Conservation (phyloP, 2,888 invertebrate genomes). For the Neelides folsomi region DNA sequence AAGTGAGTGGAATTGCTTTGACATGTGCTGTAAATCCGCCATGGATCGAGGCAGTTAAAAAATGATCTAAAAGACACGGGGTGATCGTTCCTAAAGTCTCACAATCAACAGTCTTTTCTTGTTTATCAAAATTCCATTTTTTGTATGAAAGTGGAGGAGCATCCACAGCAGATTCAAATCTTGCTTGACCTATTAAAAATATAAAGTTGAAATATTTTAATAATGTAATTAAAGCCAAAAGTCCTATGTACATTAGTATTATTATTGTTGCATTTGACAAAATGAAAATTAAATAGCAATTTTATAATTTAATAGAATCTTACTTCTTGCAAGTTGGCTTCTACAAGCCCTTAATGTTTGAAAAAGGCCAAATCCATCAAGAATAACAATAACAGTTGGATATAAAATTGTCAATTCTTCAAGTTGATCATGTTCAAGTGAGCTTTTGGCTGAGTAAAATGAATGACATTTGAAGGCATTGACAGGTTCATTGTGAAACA, state of each 20-base stretch:
- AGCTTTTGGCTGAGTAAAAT: slow-evolving; percentile 42
- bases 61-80: slow-evolving; percentile 71
- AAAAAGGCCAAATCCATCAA: slow-evolving; percentile 64
- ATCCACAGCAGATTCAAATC: slow-evolving; percentile 44
- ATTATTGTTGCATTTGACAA: not conserved
- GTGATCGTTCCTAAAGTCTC: slow-evolving; percentile 58
- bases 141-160: slow-evolving; percentile 57
- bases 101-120: slow-evolving; percentile 60
- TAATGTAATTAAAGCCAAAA: too few species aligned
- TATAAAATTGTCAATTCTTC: slow-evolving; percentile 67
- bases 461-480: slow-evolving; percentile 65
- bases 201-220: not conserved
- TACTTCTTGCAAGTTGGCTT: slow-evolving; percentile 67
- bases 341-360: slow-evolving; percentile 64
- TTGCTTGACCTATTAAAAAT: slow-evolving; percentile 50
- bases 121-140: slow-evolving; percentile 69
- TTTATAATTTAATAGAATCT: slow-evolving; percentile 7
- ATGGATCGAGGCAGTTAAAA: slow-evolving; percentile 63
- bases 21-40: slow-evolving; percentile 56
- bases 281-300: slow-evolving; percentile 3
- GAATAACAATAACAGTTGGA: slow-evolving; percentile 55
- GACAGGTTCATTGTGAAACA: slow-evolving; percentile 69
- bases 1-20: slow-evolving; percentile 20
- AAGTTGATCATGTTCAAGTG: slow-evolving; percentile 38
- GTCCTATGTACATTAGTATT: not conserved